Evolutionary conservation across 2,113 vertebrate genomes (phyloP), one percentile per base, ranked within the genome.

Genomic region (Ptychochromis oligacanthus): DNA sequence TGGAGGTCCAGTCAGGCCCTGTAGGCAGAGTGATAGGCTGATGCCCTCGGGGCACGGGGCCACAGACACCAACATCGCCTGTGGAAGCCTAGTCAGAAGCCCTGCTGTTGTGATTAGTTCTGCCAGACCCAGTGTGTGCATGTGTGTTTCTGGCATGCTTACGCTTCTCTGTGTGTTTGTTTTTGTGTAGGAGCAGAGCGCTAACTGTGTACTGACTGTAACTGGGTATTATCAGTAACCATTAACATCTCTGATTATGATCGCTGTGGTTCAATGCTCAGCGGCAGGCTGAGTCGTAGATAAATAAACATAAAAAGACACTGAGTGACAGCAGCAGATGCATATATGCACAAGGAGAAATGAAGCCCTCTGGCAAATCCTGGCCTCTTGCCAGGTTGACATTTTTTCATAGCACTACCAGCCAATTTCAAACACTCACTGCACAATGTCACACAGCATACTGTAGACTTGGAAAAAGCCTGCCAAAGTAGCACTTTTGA

Each of bases 211-310:
- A 46, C 64, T 72, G 77, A 81, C 77, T 81, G 56, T 82, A 78
- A 83, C 84, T 43, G 22, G 81, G 75, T 64, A 79, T 76, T 62
- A 85, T 86, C 81, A 81, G 65, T 81, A 79, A 82, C 87, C 60
- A 93, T 92, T 93, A 92, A 75, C 82, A 79, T 82, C 65, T 81
- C 70, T 56, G 91, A 90, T 90, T 74, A 85, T 80, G 60, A 91
- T 88, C 76, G 4, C 74, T 88, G 75, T 6, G 12, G 80, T 77
- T 81, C 79, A 75, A 75, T 56, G 75, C 52, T 78, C 34, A 36
- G 82, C 22, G 4, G 75, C 80, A 88, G 77, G 64, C 81, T 80
- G 75, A 83, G 60, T 52, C 80, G 61, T 83, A 87, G 40, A 80
- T 77, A 90, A 89, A 87, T 80, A 90, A 82, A 85, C 64, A 81